Evolutionary conservation across 2,888 invertebrate genomes (phyloP), one percentile per base, ranked within the genome.

Genomic region (Hydriomena furcata): DNA sequence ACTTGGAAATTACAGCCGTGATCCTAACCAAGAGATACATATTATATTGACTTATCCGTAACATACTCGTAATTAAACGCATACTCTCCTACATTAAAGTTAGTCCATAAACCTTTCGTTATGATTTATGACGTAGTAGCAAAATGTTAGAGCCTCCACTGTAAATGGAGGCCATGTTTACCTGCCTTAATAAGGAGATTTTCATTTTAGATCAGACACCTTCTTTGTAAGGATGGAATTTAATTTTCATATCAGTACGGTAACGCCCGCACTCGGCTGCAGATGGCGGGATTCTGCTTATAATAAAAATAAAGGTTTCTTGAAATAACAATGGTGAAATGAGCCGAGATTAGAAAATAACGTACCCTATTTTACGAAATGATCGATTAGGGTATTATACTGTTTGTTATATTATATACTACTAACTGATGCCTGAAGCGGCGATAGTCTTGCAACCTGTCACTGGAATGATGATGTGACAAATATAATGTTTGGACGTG

Each of bases 111-210:
- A 41, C 40, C 58, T 57, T 65, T 57, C 68, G 71, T 61, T 65
- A 71, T 80, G 79, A 81, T 80, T 81, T 81, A 81, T 72, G 74
- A 67, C 68, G 79, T 79, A 76, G 77, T 78, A 80, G 72, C 66
- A 70, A 76, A 79, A 76, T 79, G 76, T 79, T 73, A 70, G 59
- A 65, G 71, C 57, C 67, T 65, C 65, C 65, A 58, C 73, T 76
- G 76, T 74, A 78, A 76, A 76, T 68, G 74, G 65, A 67, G 57
- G 65, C 64, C 66, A 59, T 81, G 82, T 82, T 79, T 82, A 80
- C 82, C 78, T 78, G 71, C 73, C 72, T 76, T 79, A 77, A 80
- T 78, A 78, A 77, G 73, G 68, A 79, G 82, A 80, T 80, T 80
- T 76, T 75, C 79, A 80, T 81, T 80, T 80, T 77, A 81, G 81